Evolutionary conservation across 2,113 vertebrate genomes (phyloP), one percentile per base, ranked within the genome.

Genomic region (Xenopus borealis): DNA sequence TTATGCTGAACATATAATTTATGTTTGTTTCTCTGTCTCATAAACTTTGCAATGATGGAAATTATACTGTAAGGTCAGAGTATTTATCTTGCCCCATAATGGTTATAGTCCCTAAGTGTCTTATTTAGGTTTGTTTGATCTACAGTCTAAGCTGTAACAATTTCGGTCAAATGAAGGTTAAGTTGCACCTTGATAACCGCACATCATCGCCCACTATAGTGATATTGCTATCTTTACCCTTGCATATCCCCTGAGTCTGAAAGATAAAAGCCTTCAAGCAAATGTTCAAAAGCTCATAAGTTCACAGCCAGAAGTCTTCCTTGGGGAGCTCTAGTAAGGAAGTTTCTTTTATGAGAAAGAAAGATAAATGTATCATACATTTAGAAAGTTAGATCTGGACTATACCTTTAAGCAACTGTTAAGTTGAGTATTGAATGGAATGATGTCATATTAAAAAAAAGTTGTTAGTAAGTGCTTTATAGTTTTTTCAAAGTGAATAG

Each of bases 41-140:
- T 13, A 50, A 16, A 50, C 47, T 50, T 50, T 13, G 4, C 14
- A 1, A 50, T 50, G 11, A 50, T 50, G 47, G 11, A 50, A 50
- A 50, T 50, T 50, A 12, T 16, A 9, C 12, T 50, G 47, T 13
- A 50, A 12, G 14, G 11, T 50, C 14, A 16, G 14, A 50, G 47
- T 50, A 50, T 72, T 65, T 53, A 50, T 72, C 65, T 53, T 72
- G 61, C 30, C 23, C 45, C 71, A 53, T 79, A 85, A 83, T 72
- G 72, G 80, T 73, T 19, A 1, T 78, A 81, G 79, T 81, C 71
- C 78, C 78, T 86, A 82, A 59, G 30, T 66, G 53, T 53, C 66
- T 74, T 23, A 47, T 7, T 59, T 50, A 47, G 20, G 53, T 58
- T 66, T 74, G 17, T 74, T 47, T 18, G 55, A 67, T 59, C 53